These are phyloP conservation scores for Hartigia nigra DNA, from an alignment of 2,888 invertebrate genomes.

Conservation along the genomic window DNA sequence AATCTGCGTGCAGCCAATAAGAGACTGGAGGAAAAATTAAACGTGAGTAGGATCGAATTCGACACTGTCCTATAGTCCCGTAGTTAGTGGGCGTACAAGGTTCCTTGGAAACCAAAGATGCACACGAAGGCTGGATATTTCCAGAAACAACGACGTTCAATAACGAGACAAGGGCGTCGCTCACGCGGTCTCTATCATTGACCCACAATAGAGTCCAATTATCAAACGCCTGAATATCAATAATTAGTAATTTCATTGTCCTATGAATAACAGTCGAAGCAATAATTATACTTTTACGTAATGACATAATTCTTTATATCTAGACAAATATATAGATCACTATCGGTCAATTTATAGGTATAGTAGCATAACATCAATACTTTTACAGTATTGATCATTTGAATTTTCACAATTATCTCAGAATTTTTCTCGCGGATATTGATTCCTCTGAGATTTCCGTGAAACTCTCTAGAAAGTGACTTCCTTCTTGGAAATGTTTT, in stretches of 20 bases:
- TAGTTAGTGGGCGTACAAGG: not conserved
- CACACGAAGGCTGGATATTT: not conserved
- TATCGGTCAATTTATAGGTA: not conserved
- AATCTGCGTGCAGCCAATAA: slow-evolving; percentile 73
- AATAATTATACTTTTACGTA: not conserved
- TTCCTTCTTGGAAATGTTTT: not conserved
- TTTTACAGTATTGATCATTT: not conserved
- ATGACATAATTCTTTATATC: not conserved
- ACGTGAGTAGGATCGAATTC: slow-evolving; percentile 65
- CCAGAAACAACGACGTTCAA: not conserved
- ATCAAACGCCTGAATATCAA: not conserved
- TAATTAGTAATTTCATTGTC: not conserved
- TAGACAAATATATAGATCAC: not conserved
- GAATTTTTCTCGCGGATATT: not conserved
- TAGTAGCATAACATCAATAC: not conserved
- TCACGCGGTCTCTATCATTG: not conserved
- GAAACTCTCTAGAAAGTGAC: not conserved
- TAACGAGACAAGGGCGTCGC: not conserved
- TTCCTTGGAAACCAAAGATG: not conserved
- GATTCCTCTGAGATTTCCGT: not conserved
- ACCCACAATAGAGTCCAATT: not conserved
- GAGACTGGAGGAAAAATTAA: slow-evolving; percentile 76
- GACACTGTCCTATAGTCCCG: not conserved
- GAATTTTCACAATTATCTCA: not conserved
- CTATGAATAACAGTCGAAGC: not conserved